Evolutionary conservation across 2,797 vertebrate genomes (phyloP), one percentile per base, ranked within the genome.

Genomic region (Muscicapa striata): DNA sequence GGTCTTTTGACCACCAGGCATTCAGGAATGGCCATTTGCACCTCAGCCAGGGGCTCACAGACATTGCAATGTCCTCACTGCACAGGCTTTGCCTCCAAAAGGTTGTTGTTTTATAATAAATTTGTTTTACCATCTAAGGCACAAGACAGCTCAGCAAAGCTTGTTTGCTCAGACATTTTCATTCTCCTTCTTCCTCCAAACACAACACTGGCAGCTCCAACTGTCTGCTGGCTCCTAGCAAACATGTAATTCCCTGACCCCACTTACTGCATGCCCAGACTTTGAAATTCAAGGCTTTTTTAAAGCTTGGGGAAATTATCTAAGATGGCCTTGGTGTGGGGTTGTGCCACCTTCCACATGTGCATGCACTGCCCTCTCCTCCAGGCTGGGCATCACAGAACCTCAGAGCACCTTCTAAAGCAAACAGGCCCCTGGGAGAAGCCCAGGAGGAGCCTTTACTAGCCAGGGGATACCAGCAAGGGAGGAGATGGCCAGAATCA

Each of bases 111-210:
- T 92, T 87, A 61, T 55, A 89, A 93, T 67, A 94, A 93, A 86
- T 45, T 84, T 93, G 36, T 89, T 96, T 94, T 96, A 94, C 87
- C 58, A 49, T 84, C 80, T 92, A 90, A 13, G 15, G 77, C 3
- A 7, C 4, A 57, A 93, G 92, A 84, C 89, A 48, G 86, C 63
- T 87, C 74, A 72, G 89, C 88, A 64, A 38, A 85, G 41, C 38
- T 89, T 97, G 88, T 97, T 97, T 97, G 89, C 95, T 94, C 85
- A 95, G 92, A 87, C 66, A 80, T 68, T 86, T 93, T 94, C 26
- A 0, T 61, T 57, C 77, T 89, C 69, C 75, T 84, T 95, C 87
- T 87, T 83, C 73, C 91, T 96, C 95, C 97, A 97, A 96, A 72
- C 72, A 95, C 82, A 96, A 96, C 96, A 97, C 90, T 72, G 80